Evolutionary conservation across 2,888 invertebrate genomes (phyloP).

Genomic region (Prosapia bicincta): DNA sequence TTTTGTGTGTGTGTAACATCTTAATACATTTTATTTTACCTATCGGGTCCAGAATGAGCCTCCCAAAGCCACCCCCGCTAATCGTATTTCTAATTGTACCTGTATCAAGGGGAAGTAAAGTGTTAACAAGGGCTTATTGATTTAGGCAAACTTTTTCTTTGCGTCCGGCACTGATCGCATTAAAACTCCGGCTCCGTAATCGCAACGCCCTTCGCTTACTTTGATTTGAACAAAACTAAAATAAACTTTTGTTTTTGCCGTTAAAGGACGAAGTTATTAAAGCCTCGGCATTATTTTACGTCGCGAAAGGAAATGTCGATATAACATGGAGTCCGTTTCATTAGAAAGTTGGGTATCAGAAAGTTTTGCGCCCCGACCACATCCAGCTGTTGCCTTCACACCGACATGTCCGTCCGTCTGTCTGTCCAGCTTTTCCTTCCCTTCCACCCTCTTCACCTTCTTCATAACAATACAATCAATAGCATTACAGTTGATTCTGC

Average conservation of each 20-base stretch:
- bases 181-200: no score
- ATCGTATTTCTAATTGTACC: no score
- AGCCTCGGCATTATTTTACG: neutral
- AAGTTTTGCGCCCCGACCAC: constrained; percentile 19
- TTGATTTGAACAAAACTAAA: neutral
- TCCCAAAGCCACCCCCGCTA: no score
- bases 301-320: neutral
- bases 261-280: neutral
- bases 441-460: neutral
- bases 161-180: no score
- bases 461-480: neutral
- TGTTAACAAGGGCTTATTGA: no score
- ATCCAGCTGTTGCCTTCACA: constrained; percentile 14
- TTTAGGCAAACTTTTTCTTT: no score
- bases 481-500: no score
- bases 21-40: no score
- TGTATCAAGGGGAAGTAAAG: no score
- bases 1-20: no score
- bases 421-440: neutral
- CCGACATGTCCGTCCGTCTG: neutral
- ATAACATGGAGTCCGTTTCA: constrained; percentile 19
- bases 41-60: no score
- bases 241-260: neutral
- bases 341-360: constrained; percentile 27
- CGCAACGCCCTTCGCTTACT: no score